These are phyloP conservation scores for Alentia gelatinosa DNA, from an alignment of 2,888 invertebrate genomes.

Conservation along the genomic window DNA sequence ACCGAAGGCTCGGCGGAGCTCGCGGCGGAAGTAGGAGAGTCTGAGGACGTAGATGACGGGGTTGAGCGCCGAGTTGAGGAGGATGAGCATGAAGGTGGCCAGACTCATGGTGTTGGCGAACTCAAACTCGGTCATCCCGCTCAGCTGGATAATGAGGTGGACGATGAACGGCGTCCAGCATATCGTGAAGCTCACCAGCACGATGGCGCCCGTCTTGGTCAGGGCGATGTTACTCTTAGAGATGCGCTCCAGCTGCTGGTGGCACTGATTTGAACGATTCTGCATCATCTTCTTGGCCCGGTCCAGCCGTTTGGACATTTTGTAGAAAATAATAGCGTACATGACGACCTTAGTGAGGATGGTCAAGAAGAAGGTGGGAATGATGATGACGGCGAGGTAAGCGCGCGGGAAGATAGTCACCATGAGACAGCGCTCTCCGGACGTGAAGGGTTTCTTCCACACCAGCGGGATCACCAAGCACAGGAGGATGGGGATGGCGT, in stretches of 20 bases:
- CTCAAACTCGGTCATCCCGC: not conserved
- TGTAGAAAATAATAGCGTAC: slow-evolving; percentile 55
- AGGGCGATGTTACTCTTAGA: slow-evolving; percentile 48
- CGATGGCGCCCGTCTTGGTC: slow-evolving; percentile 45
- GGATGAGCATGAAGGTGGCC: slow-evolving; percentile 35
- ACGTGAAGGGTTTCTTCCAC: not conserved
- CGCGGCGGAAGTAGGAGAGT: slow-evolving; percentile 28
- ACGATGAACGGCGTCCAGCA: slow-evolving; percentile 49
- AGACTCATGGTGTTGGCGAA: not conserved
- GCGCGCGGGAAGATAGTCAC: slow-evolving; percentile 16
- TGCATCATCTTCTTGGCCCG: slow-evolving; percentile 44
- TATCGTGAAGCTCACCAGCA: slow-evolving; percentile 26
- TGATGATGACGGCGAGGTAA: slow-evolving; percentile 36
- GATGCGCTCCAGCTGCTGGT: not conserved
- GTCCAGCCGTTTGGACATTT: slow-evolving; percentile 23
- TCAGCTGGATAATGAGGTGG: slow-evolving; percentile 40
- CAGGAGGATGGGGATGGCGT: slow-evolving; percentile 1
- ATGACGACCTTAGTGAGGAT: not conserved
- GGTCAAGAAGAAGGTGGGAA: slow-evolving; percentile 14
- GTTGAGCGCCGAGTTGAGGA: slow-evolving; percentile 51
- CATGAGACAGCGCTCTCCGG: not conserved
- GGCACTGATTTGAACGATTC: not conserved
- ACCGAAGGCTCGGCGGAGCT: not conserved
- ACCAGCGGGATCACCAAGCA: slow-evolving; percentile 19
- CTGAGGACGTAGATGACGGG: slow-evolving; percentile 34